Conservation (phyloP, 1,140 invertebrate species). For the Uloborus diversus region DNA sequence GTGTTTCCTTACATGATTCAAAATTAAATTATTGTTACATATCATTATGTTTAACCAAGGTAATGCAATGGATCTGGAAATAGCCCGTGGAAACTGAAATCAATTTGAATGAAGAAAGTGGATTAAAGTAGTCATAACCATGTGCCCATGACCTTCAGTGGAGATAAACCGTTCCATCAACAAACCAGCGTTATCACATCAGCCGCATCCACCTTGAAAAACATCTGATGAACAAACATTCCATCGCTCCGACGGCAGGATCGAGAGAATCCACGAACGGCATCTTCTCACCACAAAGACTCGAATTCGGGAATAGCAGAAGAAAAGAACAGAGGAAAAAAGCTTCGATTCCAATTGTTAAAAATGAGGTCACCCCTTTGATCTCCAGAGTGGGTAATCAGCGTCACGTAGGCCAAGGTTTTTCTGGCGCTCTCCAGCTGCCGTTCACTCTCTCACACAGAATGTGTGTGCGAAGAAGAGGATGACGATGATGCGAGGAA, state of each 20-base stretch:
- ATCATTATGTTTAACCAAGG: too few species aligned
- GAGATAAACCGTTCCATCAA: too few species aligned
- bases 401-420: conserved; percentile 18
- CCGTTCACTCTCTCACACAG: background rate
- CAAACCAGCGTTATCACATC: too few species aligned
- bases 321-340: conserved; percentile 1
- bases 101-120: too few species aligned
- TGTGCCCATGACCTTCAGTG: too few species aligned
- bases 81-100: too few species aligned
- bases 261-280: conserved; percentile 2
- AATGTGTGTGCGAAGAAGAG: background rate
- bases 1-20: too few species aligned
- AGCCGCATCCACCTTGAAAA: too few species aligned
- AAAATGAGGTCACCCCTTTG: conserved; percentile 30
- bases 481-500: background rate
- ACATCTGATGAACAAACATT: too few species aligned
- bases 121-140: too few species aligned
- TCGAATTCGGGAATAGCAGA: background rate
- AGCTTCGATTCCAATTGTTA: conserved; percentile 36
- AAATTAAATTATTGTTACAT: too few species aligned
- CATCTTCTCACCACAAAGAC: conserved; percentile 33
- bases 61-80: too few species aligned
- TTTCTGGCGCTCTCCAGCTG: conserved; percentile 5
- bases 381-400: background rate
- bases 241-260: background rate